Conservation (phyloP, 2,888 invertebrate species). For the Hedychridium roseum region DNA sequence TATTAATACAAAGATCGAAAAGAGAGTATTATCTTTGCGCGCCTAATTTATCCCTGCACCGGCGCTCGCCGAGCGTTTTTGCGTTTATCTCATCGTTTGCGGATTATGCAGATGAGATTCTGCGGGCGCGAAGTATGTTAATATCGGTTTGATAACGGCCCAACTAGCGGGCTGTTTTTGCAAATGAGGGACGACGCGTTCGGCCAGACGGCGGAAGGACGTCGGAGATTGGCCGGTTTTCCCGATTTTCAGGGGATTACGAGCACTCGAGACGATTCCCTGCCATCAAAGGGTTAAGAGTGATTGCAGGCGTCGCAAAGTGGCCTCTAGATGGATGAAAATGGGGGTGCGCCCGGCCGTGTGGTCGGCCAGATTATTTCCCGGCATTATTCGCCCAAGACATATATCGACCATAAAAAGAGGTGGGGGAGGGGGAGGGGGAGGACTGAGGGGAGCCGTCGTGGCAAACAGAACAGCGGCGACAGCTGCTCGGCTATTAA, state of each 20-base stretch:
- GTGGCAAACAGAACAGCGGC: conserved; percentile 47
- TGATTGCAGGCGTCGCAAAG: too few species aligned
- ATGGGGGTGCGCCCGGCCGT: too few species aligned
- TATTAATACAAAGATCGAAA: too few species aligned
- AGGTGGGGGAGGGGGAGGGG: conserved; percentile 22
- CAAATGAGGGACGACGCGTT: conserved; percentile 17
- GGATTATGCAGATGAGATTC: conserved; percentile 57
- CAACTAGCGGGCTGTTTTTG: conserved; percentile 48
- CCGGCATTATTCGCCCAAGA: conserved; percentile 42
- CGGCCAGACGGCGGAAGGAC: conserved; percentile 20
- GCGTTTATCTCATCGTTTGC: conserved; percentile 48
- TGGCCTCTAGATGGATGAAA: too few species aligned
- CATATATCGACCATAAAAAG: conserved; percentile 31
- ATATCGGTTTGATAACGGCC: conserved; percentile 57
- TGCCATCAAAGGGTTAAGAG: too few species aligned
- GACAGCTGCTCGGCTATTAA: conserved; percentile 61
- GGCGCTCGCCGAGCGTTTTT: too few species aligned
- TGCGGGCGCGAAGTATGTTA: conserved; percentile 40
- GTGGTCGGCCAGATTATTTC: conserved; percentile 42
- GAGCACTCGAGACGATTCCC: too few species aligned
- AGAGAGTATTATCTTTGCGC: too few species aligned
- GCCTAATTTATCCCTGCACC: too few species aligned
- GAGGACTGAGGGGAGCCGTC: conserved; percentile 9
- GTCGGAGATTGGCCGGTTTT: too few species aligned
- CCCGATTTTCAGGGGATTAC: too few species aligned